phyloP scores from a whole-genome alignment of 1,140 invertebrate genomes.

The Trichomalopsis sarcophagae region DNA sequence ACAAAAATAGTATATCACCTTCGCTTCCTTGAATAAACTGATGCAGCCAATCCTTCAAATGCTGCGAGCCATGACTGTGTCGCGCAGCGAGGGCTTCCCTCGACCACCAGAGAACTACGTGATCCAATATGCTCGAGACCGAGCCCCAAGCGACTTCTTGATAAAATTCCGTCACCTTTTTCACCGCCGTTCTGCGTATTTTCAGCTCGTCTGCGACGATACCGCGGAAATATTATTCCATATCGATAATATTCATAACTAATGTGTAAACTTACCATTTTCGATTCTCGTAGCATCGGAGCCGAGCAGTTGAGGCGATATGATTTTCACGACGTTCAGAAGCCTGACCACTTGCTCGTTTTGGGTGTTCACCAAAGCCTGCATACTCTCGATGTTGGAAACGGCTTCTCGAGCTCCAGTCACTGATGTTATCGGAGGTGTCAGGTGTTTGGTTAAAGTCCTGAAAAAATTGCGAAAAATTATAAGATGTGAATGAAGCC shows the following conservation, averaged over 20 bases:
- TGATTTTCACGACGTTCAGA: conserved; percentile 65
- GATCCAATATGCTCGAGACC: conserved; percentile 83
- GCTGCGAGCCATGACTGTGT: conserved; percentile 71
- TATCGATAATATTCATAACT: too few species aligned
- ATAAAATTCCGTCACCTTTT: conserved; percentile 76
- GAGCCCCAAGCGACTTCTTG: conserved; percentile 82
- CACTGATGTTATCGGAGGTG: conserved; percentile 55
- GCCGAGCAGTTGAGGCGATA: conserved; percentile 70
- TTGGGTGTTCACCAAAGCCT: conserved; percentile 71
- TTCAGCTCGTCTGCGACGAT: conserved; percentile 64
- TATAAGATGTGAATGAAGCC: neutral
- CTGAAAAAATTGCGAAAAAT: conserved; percentile 46
- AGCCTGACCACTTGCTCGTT: conserved; percentile 69
- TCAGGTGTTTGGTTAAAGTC: conserved; percentile 64
- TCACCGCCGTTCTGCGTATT: conserved; percentile 72
- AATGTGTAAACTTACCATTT: conserved; percentile 18
- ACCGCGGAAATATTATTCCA: neutral
- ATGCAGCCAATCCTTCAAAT: conserved; percentile 81
- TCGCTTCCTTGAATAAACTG: conserved; percentile 64
- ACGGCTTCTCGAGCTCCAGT: conserved; percentile 48
- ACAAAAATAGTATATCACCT: conserved; percentile 47
- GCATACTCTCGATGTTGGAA: conserved; percentile 68
- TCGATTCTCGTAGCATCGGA: conserved; percentile 65
- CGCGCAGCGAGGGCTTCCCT: conserved; percentile 79
- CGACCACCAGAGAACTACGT: conserved; percentile 88